A percentile compares a stretch with the other conserved stretches of the same genome.
These are phyloP conservation scores for Drosophila sordidula DNA, from an alignment of 2,888 invertebrate genomes.

Conservation along the genomic window DNA sequence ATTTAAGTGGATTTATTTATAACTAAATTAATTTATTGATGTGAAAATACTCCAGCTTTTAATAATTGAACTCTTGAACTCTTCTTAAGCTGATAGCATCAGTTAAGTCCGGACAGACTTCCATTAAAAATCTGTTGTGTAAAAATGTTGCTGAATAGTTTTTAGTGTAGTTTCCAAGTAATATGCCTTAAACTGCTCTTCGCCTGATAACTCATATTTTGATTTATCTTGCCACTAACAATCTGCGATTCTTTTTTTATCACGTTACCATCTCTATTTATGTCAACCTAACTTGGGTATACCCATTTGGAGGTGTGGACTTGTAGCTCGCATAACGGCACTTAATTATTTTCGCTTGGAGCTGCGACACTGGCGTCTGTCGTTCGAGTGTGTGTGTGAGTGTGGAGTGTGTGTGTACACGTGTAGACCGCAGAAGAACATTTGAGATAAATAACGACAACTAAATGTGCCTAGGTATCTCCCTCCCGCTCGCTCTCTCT, in stretches of 20 bases:
- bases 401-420: conserved; percentile 50
- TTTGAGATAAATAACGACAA: conserved; percentile 72
- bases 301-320: conserved; percentile 3
- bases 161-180: no score
- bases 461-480: conserved; percentile 26
- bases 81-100: no score
- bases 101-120: no score
- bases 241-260: conserved; percentile 10
- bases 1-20: no score
- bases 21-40: no score
- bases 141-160: no score
- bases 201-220: not conserved
- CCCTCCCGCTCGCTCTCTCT: not conserved
- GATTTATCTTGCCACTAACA: not conserved
- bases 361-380: conserved; percentile 7
- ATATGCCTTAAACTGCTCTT: no score
- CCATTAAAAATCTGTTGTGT: no score
- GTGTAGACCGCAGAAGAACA: conserved; percentile 57
- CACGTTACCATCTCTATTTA: conserved; percentile 56
- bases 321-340: conserved; percentile 59
- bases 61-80: no score
- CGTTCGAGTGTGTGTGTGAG: conserved; percentile 27
- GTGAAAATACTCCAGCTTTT: no score
- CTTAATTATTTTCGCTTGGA: conserved; percentile 73
- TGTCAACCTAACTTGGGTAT: conserved; percentile 5